phyloP scores from a whole-genome alignment of 2,888 invertebrate species.

The Protonemura montana region DNA sequence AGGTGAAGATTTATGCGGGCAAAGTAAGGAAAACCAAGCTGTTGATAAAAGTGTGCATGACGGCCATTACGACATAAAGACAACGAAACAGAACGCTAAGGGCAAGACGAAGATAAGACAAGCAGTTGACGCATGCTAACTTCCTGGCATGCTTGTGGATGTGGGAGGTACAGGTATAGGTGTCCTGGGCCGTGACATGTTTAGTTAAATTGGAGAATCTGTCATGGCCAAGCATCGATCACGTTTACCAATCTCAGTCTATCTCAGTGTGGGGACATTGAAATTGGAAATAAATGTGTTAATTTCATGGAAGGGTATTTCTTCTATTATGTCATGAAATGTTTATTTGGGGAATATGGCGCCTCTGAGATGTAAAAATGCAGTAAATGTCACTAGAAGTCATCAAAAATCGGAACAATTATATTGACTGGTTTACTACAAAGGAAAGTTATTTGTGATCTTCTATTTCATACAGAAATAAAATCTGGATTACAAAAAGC shows the following conservation, averaged over 20 bases:
- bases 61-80: too few species aligned
- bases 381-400: not conserved
- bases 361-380: not conserved
- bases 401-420: not conserved
- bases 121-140: not conserved
- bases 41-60: too few species aligned
- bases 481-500: not conserved
- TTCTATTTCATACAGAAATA: not conserved
- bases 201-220: not conserved
- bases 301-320: not conserved
- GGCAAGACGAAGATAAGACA: too few species aligned
- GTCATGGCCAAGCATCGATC: not conserved
- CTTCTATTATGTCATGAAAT: not conserved
- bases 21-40: too few species aligned
- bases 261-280: not conserved
- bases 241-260: not conserved
- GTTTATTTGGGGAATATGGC: too few species aligned
- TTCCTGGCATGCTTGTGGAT: not conserved
- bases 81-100: too few species aligned
- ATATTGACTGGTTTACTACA: not conserved
- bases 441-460: not conserved
- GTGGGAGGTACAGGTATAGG: not conserved
- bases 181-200: not conserved
- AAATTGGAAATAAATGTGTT: not conserved
- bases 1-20: too few species aligned